Base-by-base conservation (phyloP, 2,888 invertebrate genomes). In the Anodontia alba region DNA sequence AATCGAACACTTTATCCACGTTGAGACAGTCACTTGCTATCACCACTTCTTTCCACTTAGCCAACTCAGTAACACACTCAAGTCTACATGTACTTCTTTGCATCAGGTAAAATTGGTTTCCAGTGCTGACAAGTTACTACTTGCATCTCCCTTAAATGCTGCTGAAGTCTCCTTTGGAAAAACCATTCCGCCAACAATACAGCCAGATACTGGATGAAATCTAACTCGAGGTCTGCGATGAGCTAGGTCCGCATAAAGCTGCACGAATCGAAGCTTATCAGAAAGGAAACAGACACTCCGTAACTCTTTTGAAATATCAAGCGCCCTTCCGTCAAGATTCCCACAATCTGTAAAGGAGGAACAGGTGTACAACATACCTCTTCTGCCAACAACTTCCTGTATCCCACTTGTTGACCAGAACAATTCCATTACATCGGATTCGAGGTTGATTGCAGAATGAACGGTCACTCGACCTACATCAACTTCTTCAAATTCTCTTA, bases 191-290 rank as follows among this genome's bases (percentile, higher is more conserved):
- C 57, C 72, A 23, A 33, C 73, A 74, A 83, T 78, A 33, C 57
- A 66, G n/a, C 78, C 80, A 15, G 80, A 83, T n/a, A 83, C 76
- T 43, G 80, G 78, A 78, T 80, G 75, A 54, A 69, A 83, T 66
- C 83, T 71, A 29, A 62, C 57, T 54, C 38, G 29, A 36, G 78
- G 83, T 67, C 33, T 72, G 33, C 49, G 70, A 70, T 83, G 82
- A 31, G 83, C 69, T 46, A 70, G 29, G 73, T 83, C 80, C 31
- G 75, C 80, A 78, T 83, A 83, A 29, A 83, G 29, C 67, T 83
- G 80, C n/a, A 83, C 73, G 69, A 83, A 83, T 51, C 57, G 67
- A 10, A 83, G 17, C n/a, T 71, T 70, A 31, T 77, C 73, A n/a
- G 72, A 46, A 31, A 57, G 29, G 7, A 43, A 17, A 72, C 71